phyloP scores from a whole-genome alignment of 2,797 vertebrate species.

The Crenichthys baileyi region DNA sequence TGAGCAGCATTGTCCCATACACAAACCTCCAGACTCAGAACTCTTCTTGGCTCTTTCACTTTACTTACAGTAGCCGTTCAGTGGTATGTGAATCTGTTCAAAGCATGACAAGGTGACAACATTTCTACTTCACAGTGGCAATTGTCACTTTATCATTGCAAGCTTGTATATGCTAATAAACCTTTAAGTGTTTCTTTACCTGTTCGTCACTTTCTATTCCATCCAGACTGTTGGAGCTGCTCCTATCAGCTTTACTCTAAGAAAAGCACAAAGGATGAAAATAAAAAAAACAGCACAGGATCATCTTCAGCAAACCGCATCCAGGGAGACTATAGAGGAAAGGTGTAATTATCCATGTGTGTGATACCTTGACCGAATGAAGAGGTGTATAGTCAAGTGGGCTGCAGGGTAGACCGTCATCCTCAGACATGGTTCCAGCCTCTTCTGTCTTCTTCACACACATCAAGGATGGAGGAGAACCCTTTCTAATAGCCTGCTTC shows the following conservation, averaged over 20 bases:
- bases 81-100: background rate
- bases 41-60: constrained; percentile 8
- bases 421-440: constrained; percentile 79
- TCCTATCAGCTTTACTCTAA: constrained; percentile 77
- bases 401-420: constrained; percentile 84
- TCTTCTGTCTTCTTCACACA: constrained; percentile 81
- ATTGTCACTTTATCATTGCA: too few species aligned
- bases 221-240: constrained; percentile 85
- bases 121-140: too few species aligned
- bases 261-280: constrained; percentile 5
- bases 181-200: constrained; percentile 62
- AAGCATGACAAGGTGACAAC: background rate
- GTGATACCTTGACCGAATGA: constrained; percentile 65
- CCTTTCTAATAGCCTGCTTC: constrained; percentile 82
- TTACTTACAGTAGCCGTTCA: background rate
- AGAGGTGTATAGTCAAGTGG: constrained; percentile 80
- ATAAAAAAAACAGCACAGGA: background rate
- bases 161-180: background rate
- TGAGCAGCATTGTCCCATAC: constrained; percentile 26
- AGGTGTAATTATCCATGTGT: background rate
- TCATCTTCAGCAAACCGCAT: background rate
- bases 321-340: background rate
- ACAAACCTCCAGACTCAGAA: constrained; percentile 17
- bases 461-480: constrained; percentile 80
- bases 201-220: constrained; percentile 85